Base-by-base conservation (phyloP, 2,113 vertebrate genomes). In the Ctenomys sociabilis region DNA sequence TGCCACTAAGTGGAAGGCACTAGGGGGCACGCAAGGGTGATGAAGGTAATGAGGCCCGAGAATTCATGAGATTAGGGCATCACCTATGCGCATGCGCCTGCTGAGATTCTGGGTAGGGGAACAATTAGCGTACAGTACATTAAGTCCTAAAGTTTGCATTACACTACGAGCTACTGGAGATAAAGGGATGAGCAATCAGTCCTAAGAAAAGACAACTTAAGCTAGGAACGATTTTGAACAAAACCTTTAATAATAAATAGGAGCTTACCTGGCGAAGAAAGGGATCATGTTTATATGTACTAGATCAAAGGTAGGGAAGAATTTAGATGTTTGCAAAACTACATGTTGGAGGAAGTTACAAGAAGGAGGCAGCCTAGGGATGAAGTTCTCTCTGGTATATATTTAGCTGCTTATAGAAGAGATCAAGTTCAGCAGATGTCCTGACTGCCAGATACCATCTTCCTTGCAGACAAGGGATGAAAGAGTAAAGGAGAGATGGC, bases 11-110 rank as follows among this genome's bases (percentile, higher is more conserved):
- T 12, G 37, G 63, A 75, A 95, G 80, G 52, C 90, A 82, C 49
- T 95, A 82, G 91, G 63, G 54, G n/a, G 24, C 73, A 91, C 73
- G 40, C 73, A 52, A 90, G 81, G 40, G 63, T 90, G 85, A 88
- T 64, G 0, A 5, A 30, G 43, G 7, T n/a, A 19, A 82, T 13
- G 40, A 83, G 85, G 9, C 28, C 43, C 22, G 35, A 24, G 45
- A 59, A 85, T 68, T 11, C n/a, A 26, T 16, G 72, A 22, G 52
- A 22, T 0, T 9, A 49, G 14, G 40, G 28, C 17, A 54, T 10
- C 13, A 57, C 35, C 10, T 37, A 22, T 59, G 45, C 11, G 64
- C 17, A 16, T 9, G 19, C 43, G 37, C 70, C 49, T 26, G 21
- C 43, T 43, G 40, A 64, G 35, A 63, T 68, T 85, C 57, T 43